Evolutionary conservation across 2,888 invertebrate genomes (phyloP).

Genomic region (Hyppa rectilinea): DNA sequence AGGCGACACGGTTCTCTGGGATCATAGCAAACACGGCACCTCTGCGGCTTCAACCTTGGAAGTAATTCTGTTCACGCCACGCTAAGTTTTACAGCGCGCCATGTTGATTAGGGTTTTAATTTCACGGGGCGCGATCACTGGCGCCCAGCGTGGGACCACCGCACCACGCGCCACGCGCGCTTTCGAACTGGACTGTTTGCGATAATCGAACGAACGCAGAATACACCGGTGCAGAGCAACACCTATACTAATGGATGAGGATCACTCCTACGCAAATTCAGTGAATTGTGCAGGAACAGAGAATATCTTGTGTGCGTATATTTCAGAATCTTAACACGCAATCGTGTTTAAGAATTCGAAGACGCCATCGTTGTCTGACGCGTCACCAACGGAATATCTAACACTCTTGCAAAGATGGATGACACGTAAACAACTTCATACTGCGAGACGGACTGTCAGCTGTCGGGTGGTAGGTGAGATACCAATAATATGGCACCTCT

Average conservation of each 20-base stretch:
- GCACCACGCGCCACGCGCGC: not conserved
- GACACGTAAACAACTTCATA: too few relatives aligned
- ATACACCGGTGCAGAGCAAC: not conserved
- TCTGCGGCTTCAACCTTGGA: conserved; percentile 45
- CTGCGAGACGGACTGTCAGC: not conserved
- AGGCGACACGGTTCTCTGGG: not conserved
- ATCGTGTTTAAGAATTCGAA: not conserved
- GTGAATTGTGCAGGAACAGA: not conserved
- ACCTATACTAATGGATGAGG: not conserved
- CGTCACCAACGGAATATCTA: too few relatives aligned
- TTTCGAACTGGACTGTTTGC: not conserved
- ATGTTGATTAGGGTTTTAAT: conserved; percentile 66
- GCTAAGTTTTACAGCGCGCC: conserved; percentile 65
- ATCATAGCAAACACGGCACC: not conserved
- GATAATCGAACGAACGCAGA: conserved; percentile 2
- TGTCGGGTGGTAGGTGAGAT: not conserved
- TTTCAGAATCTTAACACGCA: not conserved
- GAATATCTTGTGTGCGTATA: not conserved
- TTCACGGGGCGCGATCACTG: conserved; percentile 61
- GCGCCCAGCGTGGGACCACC: conserved; percentile 13
- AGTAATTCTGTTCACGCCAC: conserved; percentile 68
- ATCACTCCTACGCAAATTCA: conserved; percentile 2
- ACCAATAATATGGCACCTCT: not conserved
- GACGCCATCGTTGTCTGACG: not conserved
- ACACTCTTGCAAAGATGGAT: too few relatives aligned